Base-by-base conservation (phyloP, 2,888 invertebrate genomes). In the Trachelus stipa region DNA sequence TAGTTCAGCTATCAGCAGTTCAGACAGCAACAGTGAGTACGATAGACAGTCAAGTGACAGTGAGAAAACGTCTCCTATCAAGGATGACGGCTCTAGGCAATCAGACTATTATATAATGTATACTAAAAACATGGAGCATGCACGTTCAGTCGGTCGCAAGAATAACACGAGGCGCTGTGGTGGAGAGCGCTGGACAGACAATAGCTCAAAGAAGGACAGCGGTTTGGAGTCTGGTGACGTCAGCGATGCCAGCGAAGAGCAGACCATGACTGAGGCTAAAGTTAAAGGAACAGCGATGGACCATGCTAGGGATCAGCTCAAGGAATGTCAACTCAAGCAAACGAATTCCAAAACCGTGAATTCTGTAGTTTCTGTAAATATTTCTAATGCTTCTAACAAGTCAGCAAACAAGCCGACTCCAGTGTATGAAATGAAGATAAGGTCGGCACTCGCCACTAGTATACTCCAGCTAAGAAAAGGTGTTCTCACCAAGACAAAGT, bases 221-320 rank as follows among this genome's bases (percentile, higher is more conserved):
- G 91, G 91, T 23, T 86, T 92, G 71, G 92, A 92, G 81, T 92
- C 91, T 4, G 91, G 90, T 11, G 92, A 92, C 76, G 88, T 90
- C 1, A 91, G 90, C 84, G 91, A 92, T 83, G 88, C 90, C 11
- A 90, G 89, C 76, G 91, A 91, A 78, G 89, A 91, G 77, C 71
- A 71, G 33, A 31, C 31, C 15, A 33, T 31, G 71, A 34, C 31
- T 4, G 33, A 31, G 11, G 31, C 33, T 31, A 33, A 31, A 12
- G 71, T 34, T 31, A 71, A 71, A 31, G 71, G 71, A 30, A 31
- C 33, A 31, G 0, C 30, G 71, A 71, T 12, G 31, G 71, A 71
- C 71, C 31, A 71, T 71, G 31, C 71, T 23, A 74, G 68, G 34
- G 74, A 73, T 34, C 37, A 71, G 35, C 74, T 30, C n/a, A 74